A percentile compares a stretch with the other conserved stretches of the same genome.
These are phyloP conservation scores for Mystacornis crossleyi DNA, from an alignment of 2,113 vertebrate species.

Conservation along the genomic window DNA sequence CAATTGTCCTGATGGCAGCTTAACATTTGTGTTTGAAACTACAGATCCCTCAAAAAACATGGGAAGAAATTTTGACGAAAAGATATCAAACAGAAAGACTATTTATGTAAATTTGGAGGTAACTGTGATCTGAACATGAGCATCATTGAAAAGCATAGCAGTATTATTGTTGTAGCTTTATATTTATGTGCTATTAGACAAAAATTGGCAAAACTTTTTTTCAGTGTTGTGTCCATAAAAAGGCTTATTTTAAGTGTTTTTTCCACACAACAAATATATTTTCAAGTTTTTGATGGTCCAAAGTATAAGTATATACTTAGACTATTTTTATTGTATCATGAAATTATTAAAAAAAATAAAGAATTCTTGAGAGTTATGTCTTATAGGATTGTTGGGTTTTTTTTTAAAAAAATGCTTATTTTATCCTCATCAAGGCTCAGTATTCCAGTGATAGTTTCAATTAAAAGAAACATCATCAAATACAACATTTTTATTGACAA, in stretches of 20 bases:
- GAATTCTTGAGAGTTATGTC: neutral
- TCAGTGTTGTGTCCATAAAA: neutral
- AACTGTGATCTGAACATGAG: neutral
- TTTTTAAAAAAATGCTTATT: neutral
- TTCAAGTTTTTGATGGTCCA: rapidly evolving
- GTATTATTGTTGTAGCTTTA: neutral
- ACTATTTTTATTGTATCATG: neutral
- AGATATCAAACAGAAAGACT: neutral
- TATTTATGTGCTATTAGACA: neutral
- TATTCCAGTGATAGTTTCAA: neutral
- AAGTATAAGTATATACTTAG: no score
- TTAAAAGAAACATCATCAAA: neutral
- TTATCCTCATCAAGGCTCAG: neutral
- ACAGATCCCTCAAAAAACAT: neutral
- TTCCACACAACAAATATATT: neutral
- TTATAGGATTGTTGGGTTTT: neutral
- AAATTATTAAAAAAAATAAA: neutral
- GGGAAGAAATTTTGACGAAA: neutral
- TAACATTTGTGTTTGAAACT: neutral
- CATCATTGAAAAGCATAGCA: neutral
- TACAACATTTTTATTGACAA: neutral
- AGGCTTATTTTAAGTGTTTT: neutral
- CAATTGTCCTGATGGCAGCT: neutral
- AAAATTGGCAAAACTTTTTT: neutral
- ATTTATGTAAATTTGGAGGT: neutral